A percentile compares a stretch with the other conserved stretches of the same genome.
phyloP scores from a whole-genome alignment of 1,140 invertebrate genomes.

The Zaprionus africanus region DNA sequence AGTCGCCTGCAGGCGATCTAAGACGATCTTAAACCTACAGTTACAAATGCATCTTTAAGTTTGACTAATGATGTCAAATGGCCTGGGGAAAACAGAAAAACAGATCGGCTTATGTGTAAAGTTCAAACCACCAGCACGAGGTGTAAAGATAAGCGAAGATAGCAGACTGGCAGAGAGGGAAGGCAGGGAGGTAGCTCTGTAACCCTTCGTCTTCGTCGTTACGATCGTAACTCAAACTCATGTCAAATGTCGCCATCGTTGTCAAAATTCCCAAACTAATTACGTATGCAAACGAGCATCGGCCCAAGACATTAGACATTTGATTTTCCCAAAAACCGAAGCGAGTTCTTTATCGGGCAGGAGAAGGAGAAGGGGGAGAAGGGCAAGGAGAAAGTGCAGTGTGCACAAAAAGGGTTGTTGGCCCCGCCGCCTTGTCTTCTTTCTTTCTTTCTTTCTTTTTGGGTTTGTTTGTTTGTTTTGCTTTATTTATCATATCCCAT shows the following conservation, averaged over 20 bases:
- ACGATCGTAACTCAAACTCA: conserved; percentile 77
- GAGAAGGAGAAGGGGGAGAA: conserved; percentile 10
- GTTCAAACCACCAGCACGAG: conserved; percentile 70
- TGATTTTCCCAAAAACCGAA: conserved; percentile 35
- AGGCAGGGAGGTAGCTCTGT: background rate
- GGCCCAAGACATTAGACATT: conserved; percentile 30
- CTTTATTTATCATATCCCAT: conserved; percentile 59
- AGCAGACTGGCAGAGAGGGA: background rate
- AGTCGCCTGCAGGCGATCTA: conserved; percentile 36
- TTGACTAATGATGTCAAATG: conserved; percentile 80
- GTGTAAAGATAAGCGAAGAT: conserved; percentile 44
- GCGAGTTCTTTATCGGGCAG: conserved; percentile 4
- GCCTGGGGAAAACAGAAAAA: conserved; percentile 26
- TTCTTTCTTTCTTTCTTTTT: background rate
- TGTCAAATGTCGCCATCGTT: conserved; percentile 81
- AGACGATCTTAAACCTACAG: conserved; percentile 49
- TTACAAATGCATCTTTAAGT: conserved; percentile 78
- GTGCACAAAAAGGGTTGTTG: conserved; percentile 54
- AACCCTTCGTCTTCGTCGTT: background rate
- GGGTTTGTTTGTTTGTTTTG: conserved; percentile 66
- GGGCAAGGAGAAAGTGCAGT: conserved; percentile 53
- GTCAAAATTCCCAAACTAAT: conserved; percentile 79
- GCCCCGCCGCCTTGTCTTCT: conserved; percentile 4
- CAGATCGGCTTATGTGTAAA: conserved; percentile 77
- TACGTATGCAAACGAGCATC: conserved; percentile 78